Evolutionary conservation across 2,113 vertebrate genomes (phyloP).

Genomic region (Petroica traversi): DNA sequence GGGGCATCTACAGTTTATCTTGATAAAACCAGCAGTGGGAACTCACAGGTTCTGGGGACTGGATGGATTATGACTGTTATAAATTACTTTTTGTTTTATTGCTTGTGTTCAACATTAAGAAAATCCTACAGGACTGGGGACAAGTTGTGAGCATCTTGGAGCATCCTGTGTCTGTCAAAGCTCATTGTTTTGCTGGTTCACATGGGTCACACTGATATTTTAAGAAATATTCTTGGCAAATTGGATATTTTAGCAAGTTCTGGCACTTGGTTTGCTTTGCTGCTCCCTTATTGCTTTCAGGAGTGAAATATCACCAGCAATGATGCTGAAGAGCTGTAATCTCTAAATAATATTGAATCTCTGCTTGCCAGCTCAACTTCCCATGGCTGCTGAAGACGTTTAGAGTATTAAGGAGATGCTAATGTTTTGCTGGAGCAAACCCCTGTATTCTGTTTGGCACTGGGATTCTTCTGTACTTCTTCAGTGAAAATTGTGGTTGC

Average conservation of each 20-base stretch:
- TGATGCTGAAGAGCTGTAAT: neutral
- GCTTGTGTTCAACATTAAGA: neutral
- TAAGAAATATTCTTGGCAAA: neutral
- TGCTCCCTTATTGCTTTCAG: neutral
- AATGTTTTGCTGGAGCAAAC: neutral
- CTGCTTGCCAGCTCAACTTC: neutral
- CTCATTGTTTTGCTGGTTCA: neutral
- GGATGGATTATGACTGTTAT: neutral
- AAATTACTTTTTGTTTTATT: neutral
- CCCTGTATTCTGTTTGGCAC: neutral
- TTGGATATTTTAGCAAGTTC: neutral
- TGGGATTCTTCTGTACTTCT: neutral
- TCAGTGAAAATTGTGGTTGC: neutral
- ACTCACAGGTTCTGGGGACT: neutral
- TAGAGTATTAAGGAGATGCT: conserved; percentile 2
- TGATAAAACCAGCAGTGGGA: neutral
- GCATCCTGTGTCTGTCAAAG: neutral
- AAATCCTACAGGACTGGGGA: neutral
- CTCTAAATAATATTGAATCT: neutral
- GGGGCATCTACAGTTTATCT: neutral
- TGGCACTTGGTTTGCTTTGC: neutral
- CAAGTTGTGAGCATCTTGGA: neutral
- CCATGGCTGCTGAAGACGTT: neutral
- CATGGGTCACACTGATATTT: neutral
- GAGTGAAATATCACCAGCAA: neutral